Percentiles rank a stretch among this genome's conserved stretches.
Evolutionary conservation across 2,113 vertebrate species (phyloP).

Genomic region (Nestor notabilis): DNA sequence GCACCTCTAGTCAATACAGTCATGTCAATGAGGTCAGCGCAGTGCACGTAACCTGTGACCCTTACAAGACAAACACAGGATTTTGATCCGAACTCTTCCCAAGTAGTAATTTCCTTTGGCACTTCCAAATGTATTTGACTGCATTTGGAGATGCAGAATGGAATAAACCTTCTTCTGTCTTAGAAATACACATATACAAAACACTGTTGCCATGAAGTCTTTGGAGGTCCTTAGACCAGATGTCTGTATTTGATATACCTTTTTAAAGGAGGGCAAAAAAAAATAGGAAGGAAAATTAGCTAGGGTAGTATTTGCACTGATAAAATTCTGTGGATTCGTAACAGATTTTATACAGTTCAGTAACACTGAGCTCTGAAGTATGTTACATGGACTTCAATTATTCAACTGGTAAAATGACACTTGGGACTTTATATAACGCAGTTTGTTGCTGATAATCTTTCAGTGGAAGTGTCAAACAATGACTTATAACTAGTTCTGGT

Average conservation of each 20-base stretch:
- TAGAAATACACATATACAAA: neutral
- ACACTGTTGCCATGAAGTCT: neutral
- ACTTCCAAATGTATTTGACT: neutral
- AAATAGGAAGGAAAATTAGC: neutral
- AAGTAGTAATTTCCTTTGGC: neutral
- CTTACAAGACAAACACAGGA: neutral
- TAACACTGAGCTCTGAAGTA: neutral
- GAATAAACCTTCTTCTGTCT: neutral
- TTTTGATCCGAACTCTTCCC: neutral
- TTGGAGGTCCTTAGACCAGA: neutral
- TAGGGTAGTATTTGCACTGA: neutral
- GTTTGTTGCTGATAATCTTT: neutral
- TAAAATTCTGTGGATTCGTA: neutral
- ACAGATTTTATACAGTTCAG: neutral
- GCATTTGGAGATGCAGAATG: neutral
- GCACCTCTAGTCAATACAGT: neutral
- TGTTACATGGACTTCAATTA: neutral
- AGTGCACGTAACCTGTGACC: fast-evolving
- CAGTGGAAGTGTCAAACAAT: neutral
- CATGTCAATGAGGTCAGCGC: neutral
- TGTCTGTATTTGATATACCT: neutral
- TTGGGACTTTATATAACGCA: neutral
- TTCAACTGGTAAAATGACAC: neutral
- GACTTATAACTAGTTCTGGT: neutral
- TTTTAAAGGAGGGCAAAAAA: neutral